These are phyloP conservation scores for Drosophila prostipennis DNA, from an alignment of 2,888 invertebrate genomes.

Conservation along the genomic window DNA sequence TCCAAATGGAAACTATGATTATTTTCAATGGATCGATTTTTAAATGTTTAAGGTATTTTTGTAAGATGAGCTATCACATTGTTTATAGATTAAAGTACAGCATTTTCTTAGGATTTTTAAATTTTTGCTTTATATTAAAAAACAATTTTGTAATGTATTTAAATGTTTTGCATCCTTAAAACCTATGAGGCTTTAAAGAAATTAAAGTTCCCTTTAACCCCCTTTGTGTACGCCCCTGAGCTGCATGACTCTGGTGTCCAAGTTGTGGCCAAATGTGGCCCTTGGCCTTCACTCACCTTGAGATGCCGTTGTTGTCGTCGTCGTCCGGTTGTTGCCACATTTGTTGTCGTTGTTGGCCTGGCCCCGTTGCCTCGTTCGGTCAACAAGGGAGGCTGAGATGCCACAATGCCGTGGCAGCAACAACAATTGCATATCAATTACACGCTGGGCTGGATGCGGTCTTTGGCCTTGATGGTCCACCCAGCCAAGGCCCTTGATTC, in stretches of 20 bases:
- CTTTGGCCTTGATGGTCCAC: slow-evolving; percentile 50
- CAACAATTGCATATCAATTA: slow-evolving; percentile 71
- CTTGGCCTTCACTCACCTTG: slow-evolving; percentile 84
- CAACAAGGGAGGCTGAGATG: slow-evolving; percentile 13
- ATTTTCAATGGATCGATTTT: too few species aligned
- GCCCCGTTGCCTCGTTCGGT: slow-evolving; percentile 35
- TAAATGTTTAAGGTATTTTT: too few species aligned
- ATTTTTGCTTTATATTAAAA: too few species aligned
- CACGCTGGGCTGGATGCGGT: slow-evolving; percentile 43
- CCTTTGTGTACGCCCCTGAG: slow-evolving; percentile 11
- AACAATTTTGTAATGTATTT: too few species aligned
- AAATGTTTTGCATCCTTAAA: too few species aligned
- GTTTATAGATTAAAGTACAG: too few species aligned
- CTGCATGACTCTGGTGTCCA: slow-evolving; percentile 28
- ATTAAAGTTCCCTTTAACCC: too few species aligned
- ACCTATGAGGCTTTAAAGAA: too few species aligned
- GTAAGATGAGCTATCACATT: too few species aligned
- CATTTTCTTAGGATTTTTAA: too few species aligned
- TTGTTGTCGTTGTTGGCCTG: slow-evolving; percentile 45
- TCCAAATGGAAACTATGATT: too few species aligned
- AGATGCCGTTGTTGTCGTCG: slow-evolving; percentile 73
- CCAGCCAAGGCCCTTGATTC: slow-evolving; percentile 33
- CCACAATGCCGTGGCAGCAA: slow-evolving; percentile 29
- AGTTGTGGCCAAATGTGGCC: slow-evolving; percentile 76
- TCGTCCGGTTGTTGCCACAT: slow-evolving; percentile 26